phyloP scores from a whole-genome alignment of 2,888 invertebrate genomes.

The Tetragonisca angustula region DNA sequence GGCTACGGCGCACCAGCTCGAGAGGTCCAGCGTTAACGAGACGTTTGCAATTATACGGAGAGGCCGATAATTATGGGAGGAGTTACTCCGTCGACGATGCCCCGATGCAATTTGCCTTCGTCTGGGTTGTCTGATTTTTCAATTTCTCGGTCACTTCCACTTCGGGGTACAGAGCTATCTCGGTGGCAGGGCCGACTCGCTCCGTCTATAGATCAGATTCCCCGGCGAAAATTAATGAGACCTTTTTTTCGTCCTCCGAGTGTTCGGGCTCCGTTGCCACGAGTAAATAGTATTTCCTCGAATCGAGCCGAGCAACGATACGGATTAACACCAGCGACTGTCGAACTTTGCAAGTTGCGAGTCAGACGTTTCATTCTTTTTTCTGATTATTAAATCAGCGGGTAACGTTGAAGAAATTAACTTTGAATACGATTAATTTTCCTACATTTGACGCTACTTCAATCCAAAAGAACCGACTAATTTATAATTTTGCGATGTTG shows the following conservation, averaged over 20 bases:
- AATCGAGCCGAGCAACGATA: slow-evolving; percentile 9
- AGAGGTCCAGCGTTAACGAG: slow-evolving; percentile 64
- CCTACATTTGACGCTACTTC: too few relatives aligned
- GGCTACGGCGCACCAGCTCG: neutral
- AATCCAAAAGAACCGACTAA: too few relatives aligned
- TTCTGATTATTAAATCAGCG: too few relatives aligned
- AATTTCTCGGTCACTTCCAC: slow-evolving; percentile 46
- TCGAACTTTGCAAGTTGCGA: neutral
- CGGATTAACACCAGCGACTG: neutral
- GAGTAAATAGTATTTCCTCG: slow-evolving; percentile 22
- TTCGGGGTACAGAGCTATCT: slow-evolving; percentile 1
- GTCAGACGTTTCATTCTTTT: too few relatives aligned
- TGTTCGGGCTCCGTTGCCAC: neutral
- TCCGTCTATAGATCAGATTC: slow-evolving; percentile 30
- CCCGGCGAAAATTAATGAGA: slow-evolving; percentile 62
- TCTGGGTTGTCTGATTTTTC: slow-evolving; percentile 63
- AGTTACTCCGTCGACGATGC: slow-evolving; percentile 51
- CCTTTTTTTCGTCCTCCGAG: slow-evolving; percentile 30
- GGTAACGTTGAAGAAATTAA: too few relatives aligned
- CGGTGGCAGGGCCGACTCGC: neutral
- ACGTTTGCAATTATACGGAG: slow-evolving; percentile 68
- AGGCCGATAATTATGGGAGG: slow-evolving; percentile 67
- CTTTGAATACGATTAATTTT: too few relatives aligned
- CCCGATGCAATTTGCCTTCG: slow-evolving; percentile 57
- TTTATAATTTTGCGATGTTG: too few relatives aligned